Evolutionary conservation across 2,888 invertebrate genomes (phyloP).

Genomic region (Drosophila anomelani): DNA sequence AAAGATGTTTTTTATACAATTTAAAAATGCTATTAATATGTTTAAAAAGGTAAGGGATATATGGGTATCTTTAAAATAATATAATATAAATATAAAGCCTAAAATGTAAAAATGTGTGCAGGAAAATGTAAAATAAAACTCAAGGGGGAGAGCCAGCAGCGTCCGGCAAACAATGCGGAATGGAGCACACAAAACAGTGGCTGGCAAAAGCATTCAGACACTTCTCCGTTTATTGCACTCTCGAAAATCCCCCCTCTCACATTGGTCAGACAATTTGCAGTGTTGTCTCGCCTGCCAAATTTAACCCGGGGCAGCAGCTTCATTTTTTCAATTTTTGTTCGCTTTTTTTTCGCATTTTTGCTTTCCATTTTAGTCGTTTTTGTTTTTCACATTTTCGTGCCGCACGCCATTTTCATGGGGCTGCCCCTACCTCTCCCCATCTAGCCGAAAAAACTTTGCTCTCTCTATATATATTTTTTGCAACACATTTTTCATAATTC

Average conservation of each 20-base stretch:
- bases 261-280: constrained; percentile 76
- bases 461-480: constrained; percentile 44
- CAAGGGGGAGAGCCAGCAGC: constrained; percentile 11
- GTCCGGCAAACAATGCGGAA: constrained; percentile 62
- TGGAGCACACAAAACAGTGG: constrained; percentile 51
- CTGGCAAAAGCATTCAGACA: constrained; percentile 64
- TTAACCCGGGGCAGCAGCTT: constrained; percentile 71
- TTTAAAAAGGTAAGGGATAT: background rate
- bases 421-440: constrained; percentile 13
- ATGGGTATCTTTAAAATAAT: constrained; percentile 2
- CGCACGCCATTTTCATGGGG: constrained; percentile 69
- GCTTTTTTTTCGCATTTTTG: constrained; percentile 25
- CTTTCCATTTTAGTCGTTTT: constrained; percentile 29
- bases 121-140: constrained; percentile 28
- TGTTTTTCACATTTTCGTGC: constrained; percentile 69
- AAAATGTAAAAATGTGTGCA: constrained; percentile 6
- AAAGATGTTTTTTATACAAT: background rate
- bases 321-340: constrained; percentile 15
- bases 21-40: background rate
- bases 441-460: constrained; percentile 28
- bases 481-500: constrained; percentile 77
- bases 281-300: constrained; percentile 76
- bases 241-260: constrained; percentile 3
- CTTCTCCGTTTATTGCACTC: constrained; percentile 76
- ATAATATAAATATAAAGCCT: background rate